Evolutionary conservation across 2,888 invertebrate species (phyloP), one percentile per base, ranked within the genome.

Genomic region (Desoria tigrina): DNA sequence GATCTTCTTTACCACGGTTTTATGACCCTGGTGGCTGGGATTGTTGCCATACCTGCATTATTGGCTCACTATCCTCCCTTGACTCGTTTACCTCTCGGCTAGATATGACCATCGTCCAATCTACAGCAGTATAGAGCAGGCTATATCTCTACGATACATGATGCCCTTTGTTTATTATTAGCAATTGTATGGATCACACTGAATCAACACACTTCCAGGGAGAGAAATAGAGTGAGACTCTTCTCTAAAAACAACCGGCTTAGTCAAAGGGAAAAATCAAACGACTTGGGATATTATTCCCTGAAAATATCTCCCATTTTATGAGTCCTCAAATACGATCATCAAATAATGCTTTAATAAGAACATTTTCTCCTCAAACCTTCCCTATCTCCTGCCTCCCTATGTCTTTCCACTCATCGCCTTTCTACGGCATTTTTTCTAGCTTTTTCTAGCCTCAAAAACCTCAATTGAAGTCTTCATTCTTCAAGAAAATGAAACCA

Each of bases 11-110:
- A 16, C 60, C 42, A 58, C 60, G 56, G 53, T 74, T 76, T 74
- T 75, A 74, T 72, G 74, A 72, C 71, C 70, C 61, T 18, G 55
- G 67, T 66, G 71, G 70, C 68, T 68, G 65, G 58, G 60, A 68
- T 67, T 64, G 51, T 69, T 69, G 58, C 65, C 49, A 39, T 62
- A 66, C 72, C 71, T 69, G 68, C 68, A 68, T 68, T 71, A 68
- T 72, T 73, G 69, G 69, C 68, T 67, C 32, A 23, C 39, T 39
- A 45, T 59, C 7, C 49, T 59, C 45, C 32, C 39, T 57, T 57
- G 42, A 45, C 49, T 58, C 49, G 37, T 11, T 11, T 32, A 32
- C 6, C 32, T 11, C 11, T n/a, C n/a, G n/a, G n/a, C n/a, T n/a
- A n/a, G n/a, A n/a, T n/a, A n/a, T n/a, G n/a, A n/a, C n/a, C n/a